These are phyloP conservation scores for Palythoa heliodiscus DNA, from an alignment of 92 coral and sea anemone species.

Conservation along the genomic window DNA sequence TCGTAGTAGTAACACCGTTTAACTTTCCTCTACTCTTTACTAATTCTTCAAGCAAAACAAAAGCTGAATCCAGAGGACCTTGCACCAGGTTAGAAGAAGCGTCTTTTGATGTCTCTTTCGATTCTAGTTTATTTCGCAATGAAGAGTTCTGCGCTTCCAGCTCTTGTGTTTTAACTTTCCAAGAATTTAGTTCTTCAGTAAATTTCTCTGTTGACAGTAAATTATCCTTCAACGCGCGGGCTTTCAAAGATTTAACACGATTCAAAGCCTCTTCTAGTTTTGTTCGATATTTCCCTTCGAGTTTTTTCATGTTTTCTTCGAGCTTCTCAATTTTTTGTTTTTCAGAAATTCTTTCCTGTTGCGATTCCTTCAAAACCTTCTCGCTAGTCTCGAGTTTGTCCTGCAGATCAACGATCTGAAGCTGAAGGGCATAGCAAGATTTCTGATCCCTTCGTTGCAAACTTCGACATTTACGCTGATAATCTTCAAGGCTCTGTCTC, in stretches of 20 bases:
- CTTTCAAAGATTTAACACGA: slow-evolving; percentile 48
- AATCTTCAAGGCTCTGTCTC: slow-evolving; percentile 66
- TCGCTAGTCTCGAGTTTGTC: slow-evolving; percentile 70
- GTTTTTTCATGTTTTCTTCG: slow-evolving; percentile 59
- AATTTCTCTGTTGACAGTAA: slow-evolving; percentile 35
- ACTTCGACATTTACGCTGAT: slow-evolving; percentile 66
- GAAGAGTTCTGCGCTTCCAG: slow-evolving; percentile 23
- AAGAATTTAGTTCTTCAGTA: slow-evolving; percentile 23
- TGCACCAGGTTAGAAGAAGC: neutral
- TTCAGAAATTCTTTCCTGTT: slow-evolving; percentile 39
- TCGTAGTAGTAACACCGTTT: slow-evolving; percentile 25
- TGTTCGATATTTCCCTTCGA: slow-evolving; percentile 61
- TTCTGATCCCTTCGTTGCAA: slow-evolving; percentile 79
- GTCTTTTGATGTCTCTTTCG: slow-evolving; percentile 15
- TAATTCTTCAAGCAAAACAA: slow-evolving; percentile 22
- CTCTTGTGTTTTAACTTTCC: slow-evolving; percentile 27
- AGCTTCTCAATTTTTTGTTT: slow-evolving; percentile 59
- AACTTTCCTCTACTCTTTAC: slow-evolving; percentile 35
- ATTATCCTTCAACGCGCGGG: slow-evolving; percentile 38
- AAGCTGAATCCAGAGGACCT: slow-evolving; percentile 32
- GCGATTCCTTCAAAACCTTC: slow-evolving; percentile 55
- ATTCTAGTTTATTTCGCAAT: slow-evolving; percentile 30
- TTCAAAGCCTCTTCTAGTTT: slow-evolving; percentile 59
- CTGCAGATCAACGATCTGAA: slow-evolving; percentile 77
- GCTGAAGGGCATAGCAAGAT: slow-evolving; percentile 79